Percentiles rank a stretch among this genome's conserved stretches.
These are phyloP conservation scores for Bombus pyrosoma DNA, from an alignment of 1,140 invertebrate genomes.

Conservation along the genomic window DNA sequence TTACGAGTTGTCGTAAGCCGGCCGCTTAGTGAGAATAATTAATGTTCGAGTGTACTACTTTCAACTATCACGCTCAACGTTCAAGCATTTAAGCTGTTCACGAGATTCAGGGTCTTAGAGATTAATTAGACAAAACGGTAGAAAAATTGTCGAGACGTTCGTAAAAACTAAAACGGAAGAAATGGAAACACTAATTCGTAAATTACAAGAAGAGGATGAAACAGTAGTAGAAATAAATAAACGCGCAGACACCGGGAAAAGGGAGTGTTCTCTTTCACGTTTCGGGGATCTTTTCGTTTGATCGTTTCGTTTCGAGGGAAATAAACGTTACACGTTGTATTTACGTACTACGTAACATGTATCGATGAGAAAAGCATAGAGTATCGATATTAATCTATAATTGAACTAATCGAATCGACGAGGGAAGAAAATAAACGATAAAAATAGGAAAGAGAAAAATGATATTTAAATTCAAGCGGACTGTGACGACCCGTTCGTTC, in stretches of 20 bases:
- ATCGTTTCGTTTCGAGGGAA: background rate
- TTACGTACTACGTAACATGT: background rate
- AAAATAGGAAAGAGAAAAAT: background rate
- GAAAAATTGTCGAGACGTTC: slow-evolving; percentile 40
- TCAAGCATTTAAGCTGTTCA: slow-evolving; percentile 44
- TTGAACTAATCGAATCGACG: background rate
- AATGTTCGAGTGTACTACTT: slow-evolving; percentile 38
- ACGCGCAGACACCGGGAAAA: slow-evolving; percentile 8
- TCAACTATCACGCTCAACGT: slow-evolving; percentile 49
- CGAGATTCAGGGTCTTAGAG: slow-evolving; percentile 57
- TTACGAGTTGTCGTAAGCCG: slow-evolving; percentile 11
- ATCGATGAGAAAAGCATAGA: background rate
- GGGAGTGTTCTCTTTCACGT: slow-evolving; percentile 29
- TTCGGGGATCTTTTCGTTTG: background rate
- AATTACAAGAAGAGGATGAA: background rate
- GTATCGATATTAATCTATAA: background rate
- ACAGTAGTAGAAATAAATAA: background rate
- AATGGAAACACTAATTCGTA: slow-evolving; percentile 7
- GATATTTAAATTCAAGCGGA: slow-evolving; percentile 45
- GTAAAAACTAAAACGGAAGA: background rate
- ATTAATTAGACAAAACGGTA: slow-evolving; percentile 47
- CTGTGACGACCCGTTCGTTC: slow-evolving; percentile 28
- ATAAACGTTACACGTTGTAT: background rate
- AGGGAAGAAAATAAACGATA: background rate
- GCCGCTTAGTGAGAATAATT: slow-evolving; percentile 42